Evolutionary conservation across 2,113 vertebrate genomes (phyloP).

Genomic region (Oophaga pumilio): DNA sequence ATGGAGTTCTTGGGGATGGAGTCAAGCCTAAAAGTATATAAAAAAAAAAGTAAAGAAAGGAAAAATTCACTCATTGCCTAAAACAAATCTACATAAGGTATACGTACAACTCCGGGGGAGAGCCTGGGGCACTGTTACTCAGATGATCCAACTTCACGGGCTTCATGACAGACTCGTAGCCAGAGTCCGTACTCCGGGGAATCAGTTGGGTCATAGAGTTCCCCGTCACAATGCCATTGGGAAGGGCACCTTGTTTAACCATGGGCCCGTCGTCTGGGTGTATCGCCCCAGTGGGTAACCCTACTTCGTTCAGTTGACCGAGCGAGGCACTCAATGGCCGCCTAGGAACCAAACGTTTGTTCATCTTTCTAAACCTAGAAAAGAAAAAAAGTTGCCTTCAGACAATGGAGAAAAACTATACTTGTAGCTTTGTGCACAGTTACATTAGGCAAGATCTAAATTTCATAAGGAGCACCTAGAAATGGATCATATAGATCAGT

Average conservation of each 20-base stretch:
- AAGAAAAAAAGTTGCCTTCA: background rate
- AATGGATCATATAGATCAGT: too few relatives aligned
- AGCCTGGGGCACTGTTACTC: conserved; percentile 87
- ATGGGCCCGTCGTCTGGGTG: conserved; percentile 85
- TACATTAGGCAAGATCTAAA: background rate
- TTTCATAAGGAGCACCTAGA: background rate
- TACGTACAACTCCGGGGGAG: conserved; percentile 89
- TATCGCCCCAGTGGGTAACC: conserved; percentile 81
- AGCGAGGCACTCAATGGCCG: conserved; percentile 83
- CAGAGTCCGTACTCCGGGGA: conserved; percentile 84
- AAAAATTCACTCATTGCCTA: background rate
- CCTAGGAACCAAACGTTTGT: conserved; percentile 89
- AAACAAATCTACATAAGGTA: background rate
- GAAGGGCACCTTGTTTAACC: conserved; percentile 86
- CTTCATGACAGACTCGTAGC: conserved; percentile 84
- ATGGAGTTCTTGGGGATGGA: conserved; percentile 77
- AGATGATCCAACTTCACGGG: conserved; percentile 87
- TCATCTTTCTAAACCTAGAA: conserved; percentile 96
- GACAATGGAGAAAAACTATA: background rate
- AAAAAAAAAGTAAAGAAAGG: background rate
- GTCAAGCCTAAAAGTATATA: conserved; percentile 77
- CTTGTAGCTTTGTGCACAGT: background rate
- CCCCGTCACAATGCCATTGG: conserved; percentile 86
- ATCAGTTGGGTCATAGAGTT: conserved; percentile 85
- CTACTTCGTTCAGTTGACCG: conserved; percentile 85